Evolutionary conservation across 2,113 vertebrate species (phyloP).

Genomic region (Corythoichthys haematopterus): DNA sequence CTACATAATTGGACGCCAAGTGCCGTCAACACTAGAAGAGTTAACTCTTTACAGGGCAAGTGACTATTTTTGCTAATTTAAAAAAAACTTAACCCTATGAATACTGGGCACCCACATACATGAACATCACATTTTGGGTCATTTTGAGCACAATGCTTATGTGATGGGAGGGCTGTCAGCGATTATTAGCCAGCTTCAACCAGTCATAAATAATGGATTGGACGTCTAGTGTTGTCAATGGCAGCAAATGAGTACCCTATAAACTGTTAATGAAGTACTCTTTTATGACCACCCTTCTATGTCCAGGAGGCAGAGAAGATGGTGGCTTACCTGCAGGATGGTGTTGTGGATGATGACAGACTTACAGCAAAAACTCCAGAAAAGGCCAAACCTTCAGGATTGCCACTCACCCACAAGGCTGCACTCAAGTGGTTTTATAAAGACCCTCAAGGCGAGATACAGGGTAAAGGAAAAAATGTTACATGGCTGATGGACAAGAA

Average conservation of each 20-base stretch:
- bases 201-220: no score
- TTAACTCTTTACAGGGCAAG: no score
- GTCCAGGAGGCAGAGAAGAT: conserved; percentile 96
- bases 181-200: no score
- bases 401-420: conserved; percentile 84
- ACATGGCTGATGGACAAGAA: neutral
- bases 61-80: no score
- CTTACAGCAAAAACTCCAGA: conserved; percentile 81
- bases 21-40: no score
- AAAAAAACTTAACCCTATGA: no score
- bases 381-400: conserved; percentile 80
- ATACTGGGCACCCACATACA: no score
- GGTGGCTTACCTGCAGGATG: conserved; percentile 96
- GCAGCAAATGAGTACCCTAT: neutral
- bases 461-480: conserved; percentile 73
- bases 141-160: no score
- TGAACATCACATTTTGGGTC: no score
- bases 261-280: neutral
- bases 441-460: conserved; percentile 98
- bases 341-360: conserved; percentile 86
- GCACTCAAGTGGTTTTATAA: conserved; percentile 99
- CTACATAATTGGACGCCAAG: no score
- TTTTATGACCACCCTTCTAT: neutral
- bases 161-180: no score
- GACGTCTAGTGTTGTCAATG: no score